A percentile compares a stretch with the other conserved stretches of the same genome.
These are phyloP conservation scores for Sarcophaga bullata DNA, from an alignment of 1,140 invertebrate genomes.

Conservation along the genomic window DNA sequence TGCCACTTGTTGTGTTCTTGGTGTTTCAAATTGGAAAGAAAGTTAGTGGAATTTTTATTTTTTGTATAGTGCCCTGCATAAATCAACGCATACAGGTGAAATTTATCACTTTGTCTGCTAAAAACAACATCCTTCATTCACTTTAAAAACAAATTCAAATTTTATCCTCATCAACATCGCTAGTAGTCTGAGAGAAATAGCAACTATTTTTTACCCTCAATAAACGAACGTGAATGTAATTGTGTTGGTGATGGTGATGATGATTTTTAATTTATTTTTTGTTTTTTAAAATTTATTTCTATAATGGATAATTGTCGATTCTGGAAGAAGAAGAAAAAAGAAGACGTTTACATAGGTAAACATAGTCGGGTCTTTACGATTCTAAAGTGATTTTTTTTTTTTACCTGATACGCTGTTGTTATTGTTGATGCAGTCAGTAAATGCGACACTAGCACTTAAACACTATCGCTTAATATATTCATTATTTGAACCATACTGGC, in stretches of 20 bases:
- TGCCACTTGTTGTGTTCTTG: no score
- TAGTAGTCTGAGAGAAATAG: no score
- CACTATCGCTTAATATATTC: conserved; percentile 3
- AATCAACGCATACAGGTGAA: conserved; percentile 54
- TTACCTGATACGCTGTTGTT: not conserved
- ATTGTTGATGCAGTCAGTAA: conserved; percentile 47
- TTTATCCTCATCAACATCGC: not conserved
- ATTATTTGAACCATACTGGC: not conserved
- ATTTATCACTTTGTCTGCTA: conserved; percentile 62
- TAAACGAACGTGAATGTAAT: not conserved
- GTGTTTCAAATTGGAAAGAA: not conserved
- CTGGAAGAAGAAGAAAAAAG: not conserved
- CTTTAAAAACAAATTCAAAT: conserved; percentile 57
- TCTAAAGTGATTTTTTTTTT: not conserved
- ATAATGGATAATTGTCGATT: no score
- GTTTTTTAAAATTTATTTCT: no score
- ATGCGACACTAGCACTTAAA: conserved; percentile 22
- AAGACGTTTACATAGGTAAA: not conserved
- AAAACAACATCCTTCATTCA: conserved; percentile 52
- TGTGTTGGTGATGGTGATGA: not conserved
- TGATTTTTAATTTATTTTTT: not conserved
- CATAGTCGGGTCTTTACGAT: not conserved
- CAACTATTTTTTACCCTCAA: not conserved
- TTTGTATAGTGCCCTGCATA: not conserved
- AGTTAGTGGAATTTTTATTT: not conserved